phyloP scores from a whole-genome alignment of 37 sponge, comb jelly and placozoan genomes.

The Haliclona indistincta region DNA sequence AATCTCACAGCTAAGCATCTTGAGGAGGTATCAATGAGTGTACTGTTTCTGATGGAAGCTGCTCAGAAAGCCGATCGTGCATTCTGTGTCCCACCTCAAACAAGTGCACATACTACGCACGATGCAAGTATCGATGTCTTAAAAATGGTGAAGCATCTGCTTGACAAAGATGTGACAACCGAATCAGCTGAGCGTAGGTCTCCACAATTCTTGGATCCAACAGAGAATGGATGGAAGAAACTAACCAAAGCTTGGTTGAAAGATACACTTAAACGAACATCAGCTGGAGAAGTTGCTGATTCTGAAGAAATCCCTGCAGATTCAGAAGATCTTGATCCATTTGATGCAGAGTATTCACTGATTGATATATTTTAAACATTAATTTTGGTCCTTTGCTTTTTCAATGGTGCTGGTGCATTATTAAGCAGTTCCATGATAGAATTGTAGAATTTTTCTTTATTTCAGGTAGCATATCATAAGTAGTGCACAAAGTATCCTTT shows the following conservation, averaged over 20 bases:
- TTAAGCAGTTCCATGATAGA: too few relatives aligned
- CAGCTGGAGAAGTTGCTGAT: too few relatives aligned
- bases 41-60: constrained; percentile 31
- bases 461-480: background rate
- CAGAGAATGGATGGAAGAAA: constrained; percentile 12
- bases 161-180: background rate
- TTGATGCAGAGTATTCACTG: constrained; percentile 13
- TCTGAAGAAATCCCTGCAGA: background rate
- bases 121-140: background rate
- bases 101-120: constrained; percentile 9
- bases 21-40: constrained; percentile 20
- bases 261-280: background rate
- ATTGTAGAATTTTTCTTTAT: too few relatives aligned
- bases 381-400: background rate
- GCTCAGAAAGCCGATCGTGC: constrained; percentile 8
- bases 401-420: background rate
- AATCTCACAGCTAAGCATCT: constrained; percentile 2
- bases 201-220: constrained; percentile 9
- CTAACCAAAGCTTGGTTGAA: constrained; percentile 18
- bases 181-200: background rate
- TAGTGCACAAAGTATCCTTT: background rate
- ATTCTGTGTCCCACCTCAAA: background rate
- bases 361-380: background rate
- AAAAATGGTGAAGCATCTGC: background rate
- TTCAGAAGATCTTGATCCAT: background rate